Evolutionary conservation across 2,797 vertebrate genomes (phyloP), one percentile per base, ranked within the genome.

Genomic region (Schizopygopsis pylzovi): DNA sequence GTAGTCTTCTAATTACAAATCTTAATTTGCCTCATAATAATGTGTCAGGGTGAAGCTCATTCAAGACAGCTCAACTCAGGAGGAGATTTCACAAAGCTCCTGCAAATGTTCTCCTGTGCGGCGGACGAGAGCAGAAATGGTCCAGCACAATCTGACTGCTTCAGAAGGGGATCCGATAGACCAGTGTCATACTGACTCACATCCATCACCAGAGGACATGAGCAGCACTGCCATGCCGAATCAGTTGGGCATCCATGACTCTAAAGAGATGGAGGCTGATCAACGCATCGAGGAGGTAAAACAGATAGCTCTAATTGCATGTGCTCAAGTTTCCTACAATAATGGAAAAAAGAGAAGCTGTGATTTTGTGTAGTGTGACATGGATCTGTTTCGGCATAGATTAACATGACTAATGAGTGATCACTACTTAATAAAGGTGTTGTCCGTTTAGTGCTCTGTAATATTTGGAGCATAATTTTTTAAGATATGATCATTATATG

Each of bases 271-370:
- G 2, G 71, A 78, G 18, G 49, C 10, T 65, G 81, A 78, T 16
- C 37, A 28, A 33, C 3, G 33, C 11, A 16, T 84, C 11, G 63
- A 84, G 25, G 86, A 84, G 86, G 87, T 88, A 25, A 59, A 68
- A 39, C 39, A 61, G 43, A 25, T 73, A 25, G 41, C 16, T 22
- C 3, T 1, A 22, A 20, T 10, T 81, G 67, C 81, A 76, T 25
- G 16, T 6, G 4, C 22, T n/a, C 22, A 56, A 16, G 0, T 12
- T 28, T 63, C 22, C 5, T 59, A 63, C 9, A 63, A n/a, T 61
- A 45, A 18, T 28, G 9, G 5, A 15, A 41, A 25, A 43, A 41
- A 25, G 20, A 79, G 37, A 79, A 15, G 7, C 9, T 79, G 4
- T 63, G 13, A 6, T 16, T 39, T 79, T 78, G 37, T 52, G 13